These are phyloP conservation scores for Synanthedon myopaeformis DNA, from an alignment of 2,888 invertebrate genomes.

Conservation along the genomic window DNA sequence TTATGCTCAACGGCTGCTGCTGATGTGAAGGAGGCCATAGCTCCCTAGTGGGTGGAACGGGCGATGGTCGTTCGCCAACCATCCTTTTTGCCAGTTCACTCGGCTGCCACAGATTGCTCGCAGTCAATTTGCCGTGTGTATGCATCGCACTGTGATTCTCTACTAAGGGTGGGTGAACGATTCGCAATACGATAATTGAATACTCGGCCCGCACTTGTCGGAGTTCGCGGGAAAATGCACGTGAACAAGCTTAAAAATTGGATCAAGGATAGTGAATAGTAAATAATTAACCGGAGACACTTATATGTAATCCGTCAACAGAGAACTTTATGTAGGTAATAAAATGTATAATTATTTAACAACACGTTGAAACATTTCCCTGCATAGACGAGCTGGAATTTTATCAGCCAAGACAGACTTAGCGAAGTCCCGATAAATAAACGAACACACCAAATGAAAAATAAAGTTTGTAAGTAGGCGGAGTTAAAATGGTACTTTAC, in stretches of 20 bases:
- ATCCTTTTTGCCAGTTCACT: slow-evolving; percentile 57
- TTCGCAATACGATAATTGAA: slow-evolving; percentile 45
- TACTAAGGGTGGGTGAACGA: slow-evolving; percentile 38
- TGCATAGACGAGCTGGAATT: no score
- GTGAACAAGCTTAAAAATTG: slow-evolving; percentile 40
- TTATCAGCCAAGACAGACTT: no score
- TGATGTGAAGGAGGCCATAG: slow-evolving; percentile 36
- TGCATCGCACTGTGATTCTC: slow-evolving; percentile 49
- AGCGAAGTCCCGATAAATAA: no score
- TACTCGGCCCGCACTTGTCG: slow-evolving; percentile 54
- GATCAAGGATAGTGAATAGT: slow-evolving; percentile 36
- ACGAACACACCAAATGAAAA: no score
- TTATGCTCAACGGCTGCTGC: slow-evolving; percentile 52
- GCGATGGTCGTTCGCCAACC: slow-evolving; percentile 56
- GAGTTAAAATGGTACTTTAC: no score
- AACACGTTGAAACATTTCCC: no score
- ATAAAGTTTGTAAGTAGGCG: no score
- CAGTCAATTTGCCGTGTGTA: slow-evolving; percentile 58
- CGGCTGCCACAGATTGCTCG: slow-evolving; percentile 64
- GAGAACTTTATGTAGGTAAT: not conserved
- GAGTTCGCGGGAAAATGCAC: slow-evolving; percentile 44
- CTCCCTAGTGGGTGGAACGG: slow-evolving; percentile 56
- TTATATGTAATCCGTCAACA: not conserved
- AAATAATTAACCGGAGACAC: slow-evolving; percentile 14
- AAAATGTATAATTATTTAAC: no score